These are phyloP conservation scores for Petrolisthes manimaculis DNA, from an alignment of 2,888 invertebrate genomes.

Conservation along the genomic window DNA sequence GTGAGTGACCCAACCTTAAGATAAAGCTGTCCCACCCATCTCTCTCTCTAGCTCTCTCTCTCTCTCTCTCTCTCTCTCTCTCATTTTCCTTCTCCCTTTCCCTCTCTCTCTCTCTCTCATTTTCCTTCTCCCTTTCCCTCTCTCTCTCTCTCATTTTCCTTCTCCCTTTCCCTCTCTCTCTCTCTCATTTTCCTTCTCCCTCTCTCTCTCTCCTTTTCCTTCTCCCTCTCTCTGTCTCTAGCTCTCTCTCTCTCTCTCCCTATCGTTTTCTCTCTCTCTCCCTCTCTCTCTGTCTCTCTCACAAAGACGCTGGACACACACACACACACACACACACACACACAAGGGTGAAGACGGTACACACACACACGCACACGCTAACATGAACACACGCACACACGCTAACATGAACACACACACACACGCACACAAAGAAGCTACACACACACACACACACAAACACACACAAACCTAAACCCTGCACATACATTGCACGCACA, in stretches of 20 bases:
- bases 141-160: constrained; percentile 7
- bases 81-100: neutral
- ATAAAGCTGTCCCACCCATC: no score
- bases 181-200: neutral
- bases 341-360: neutral
- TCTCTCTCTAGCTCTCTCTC: no score
- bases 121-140: neutral
- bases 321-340: neutral
- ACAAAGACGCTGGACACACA: neutral
- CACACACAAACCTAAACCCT: neutral
- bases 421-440: no score
- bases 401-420: no score
- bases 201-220: neutral
- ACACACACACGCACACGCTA: no score
- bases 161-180: neutral
- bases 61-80: no score
- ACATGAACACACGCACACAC: no score
- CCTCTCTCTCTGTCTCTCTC: neutral
- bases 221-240: no score
- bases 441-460: no score
- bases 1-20: no score
- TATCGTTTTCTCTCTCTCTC: neutral
- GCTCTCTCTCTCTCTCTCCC: no score
- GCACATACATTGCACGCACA: neutral
- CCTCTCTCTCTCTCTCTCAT: constrained; percentile 3